A percentile compares a stretch with the other conserved stretches of the same genome.
phyloP scores from a whole-genome alignment of 2,888 invertebrate species.

The Hemistola chrysoprasaria region DNA sequence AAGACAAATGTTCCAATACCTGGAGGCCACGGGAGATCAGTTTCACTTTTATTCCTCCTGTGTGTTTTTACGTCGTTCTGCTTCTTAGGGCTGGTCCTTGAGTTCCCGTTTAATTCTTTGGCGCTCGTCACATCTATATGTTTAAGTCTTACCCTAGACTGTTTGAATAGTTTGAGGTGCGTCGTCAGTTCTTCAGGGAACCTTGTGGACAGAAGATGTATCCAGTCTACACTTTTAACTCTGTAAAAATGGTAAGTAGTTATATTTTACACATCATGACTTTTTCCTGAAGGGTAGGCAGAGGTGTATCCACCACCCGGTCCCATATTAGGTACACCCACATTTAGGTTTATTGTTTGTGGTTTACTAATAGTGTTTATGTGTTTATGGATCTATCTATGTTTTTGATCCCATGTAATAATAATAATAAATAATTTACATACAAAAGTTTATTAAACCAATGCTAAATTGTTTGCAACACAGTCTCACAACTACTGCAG shows the following conservation, averaged over 20 bases:
- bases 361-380: too few relatives aligned
- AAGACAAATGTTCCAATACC: slow-evolving; percentile 52
- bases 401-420: too few relatives aligned
- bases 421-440: too few relatives aligned
- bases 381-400: too few relatives aligned
- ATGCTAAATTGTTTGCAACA: too few relatives aligned
- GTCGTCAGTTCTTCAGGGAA: slow-evolving; percentile 95
- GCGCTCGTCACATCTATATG: slow-evolving; percentile 67
- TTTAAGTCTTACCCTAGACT: slow-evolving; percentile 84
- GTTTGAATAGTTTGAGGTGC: slow-evolving; percentile 92
- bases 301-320: too few relatives aligned
- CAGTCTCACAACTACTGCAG: too few relatives aligned
- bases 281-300: not conserved
- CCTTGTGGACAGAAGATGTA: slow-evolving; percentile 91
- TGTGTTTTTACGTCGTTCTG: slow-evolving; percentile 80
- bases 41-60: slow-evolving; percentile 88
- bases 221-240: slow-evolving; percentile 94
- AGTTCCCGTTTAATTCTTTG: slow-evolving; percentile 69
- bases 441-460: too few relatives aligned
- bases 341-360: too few relatives aligned
- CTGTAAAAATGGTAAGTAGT: slow-evolving; percentile 34
- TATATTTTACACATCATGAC: too few relatives aligned
- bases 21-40: slow-evolving; percentile 86
- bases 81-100: slow-evolving; percentile 65
- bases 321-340: too few relatives aligned